phyloP scores from a whole-genome alignment of 2,797 vertebrate genomes.

The Pristis pectinata region DNA sequence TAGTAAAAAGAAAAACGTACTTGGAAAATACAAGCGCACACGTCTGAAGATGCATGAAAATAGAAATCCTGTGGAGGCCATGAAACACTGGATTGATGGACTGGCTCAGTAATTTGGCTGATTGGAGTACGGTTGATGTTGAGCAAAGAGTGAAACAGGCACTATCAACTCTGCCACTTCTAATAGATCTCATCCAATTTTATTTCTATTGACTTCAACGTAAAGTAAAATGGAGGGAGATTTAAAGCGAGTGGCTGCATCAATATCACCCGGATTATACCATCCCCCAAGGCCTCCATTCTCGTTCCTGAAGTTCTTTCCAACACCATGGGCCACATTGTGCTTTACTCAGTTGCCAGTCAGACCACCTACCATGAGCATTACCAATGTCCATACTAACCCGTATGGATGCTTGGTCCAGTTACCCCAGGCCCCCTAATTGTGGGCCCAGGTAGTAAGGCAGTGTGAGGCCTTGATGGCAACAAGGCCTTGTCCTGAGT shows the following conservation, averaged over 20 bases:
- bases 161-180: background rate
- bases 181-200: background rate
- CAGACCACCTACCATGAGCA: too few species aligned
- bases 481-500: too few species aligned
- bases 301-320: background rate
- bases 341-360: too few species aligned
- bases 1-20: background rate
- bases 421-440: too few species aligned
- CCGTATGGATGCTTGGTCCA: too few species aligned
- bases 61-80: background rate
- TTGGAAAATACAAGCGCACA: background rate
- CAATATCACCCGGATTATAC: background rate
- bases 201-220: background rate
- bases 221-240: background rate
- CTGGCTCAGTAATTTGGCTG: background rate
- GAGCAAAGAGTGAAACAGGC: background rate
- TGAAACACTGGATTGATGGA: background rate
- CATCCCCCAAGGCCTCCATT: background rate
- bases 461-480: too few species aligned
- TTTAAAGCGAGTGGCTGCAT: background rate
- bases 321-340: background rate
- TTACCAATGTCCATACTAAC: too few species aligned
- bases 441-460: too few species aligned
- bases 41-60: background rate
- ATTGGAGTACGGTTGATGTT: background rate